Base-by-base conservation (phyloP, 2,888 invertebrate genomes). In the Nebria brevicollis region DNA sequence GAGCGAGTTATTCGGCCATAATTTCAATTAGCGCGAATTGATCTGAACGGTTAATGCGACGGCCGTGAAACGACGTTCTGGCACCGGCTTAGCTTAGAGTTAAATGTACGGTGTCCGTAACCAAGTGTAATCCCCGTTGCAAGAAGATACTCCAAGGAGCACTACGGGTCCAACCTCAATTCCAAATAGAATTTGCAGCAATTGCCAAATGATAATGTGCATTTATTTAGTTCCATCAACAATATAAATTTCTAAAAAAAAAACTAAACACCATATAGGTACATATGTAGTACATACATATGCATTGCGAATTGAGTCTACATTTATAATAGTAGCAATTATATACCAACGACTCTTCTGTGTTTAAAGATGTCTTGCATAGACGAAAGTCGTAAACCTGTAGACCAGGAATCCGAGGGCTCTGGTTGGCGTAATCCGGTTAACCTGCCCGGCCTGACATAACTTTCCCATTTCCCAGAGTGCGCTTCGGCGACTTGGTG, bases 401-500 rank as follows among this genome's bases (percentile, higher is more conserved):
- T 25, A 76, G n/a, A 11, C n/a, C 70, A 26, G 75, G 54, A 15
- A 20, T 15, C 82, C 74, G 66, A 5, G 75, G 73, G 83, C 79
- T 84, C 85, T 84, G 85, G 84, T 84, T 84, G 82, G 85, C 86
- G 84, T 88, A 88, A 88, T 88, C 88, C 88, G 87, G 87, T 88
- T 88, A 88, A 88, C 88, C 88, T 88, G 88, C 85, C 85, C 54
- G 75, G 7, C 81, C 85, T 86, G 85, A 89, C 89, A 88, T 87
- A 88, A 88, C 88, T 88, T 89, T 88, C 87, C 88, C 88, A 89
- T 89, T 88, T 88, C 86, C 85, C 85, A 83, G 86, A 84, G 85
- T 20, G 20, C 20, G 26, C 34, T 34, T 11, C 4, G 5, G 20
- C n/a, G 26, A 26, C 20, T 68, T 20, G 26, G 10, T 15, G 20